Conservation (phyloP, 2,888 invertebrate species). For the Hyalella azteca region DNA sequence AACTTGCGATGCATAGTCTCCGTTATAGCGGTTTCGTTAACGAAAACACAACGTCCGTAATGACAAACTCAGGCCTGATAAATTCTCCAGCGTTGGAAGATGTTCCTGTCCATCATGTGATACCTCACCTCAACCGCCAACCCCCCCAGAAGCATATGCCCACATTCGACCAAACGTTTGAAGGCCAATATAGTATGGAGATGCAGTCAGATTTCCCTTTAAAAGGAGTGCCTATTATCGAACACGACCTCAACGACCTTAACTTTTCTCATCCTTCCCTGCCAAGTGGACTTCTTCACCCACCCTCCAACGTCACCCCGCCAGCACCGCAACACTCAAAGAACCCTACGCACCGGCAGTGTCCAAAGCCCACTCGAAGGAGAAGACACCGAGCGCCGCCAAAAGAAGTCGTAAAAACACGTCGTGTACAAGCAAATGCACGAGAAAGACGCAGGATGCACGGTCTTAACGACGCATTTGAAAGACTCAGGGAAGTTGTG, state of each 20-base stretch:
- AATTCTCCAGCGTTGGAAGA: neutral
- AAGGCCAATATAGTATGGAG: neutral
- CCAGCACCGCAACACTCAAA: constrained; percentile 5
- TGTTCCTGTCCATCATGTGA: too few relatives aligned
- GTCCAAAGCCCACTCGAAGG: neutral
- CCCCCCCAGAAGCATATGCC: too few relatives aligned
- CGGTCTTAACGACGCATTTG: constrained; percentile 77
- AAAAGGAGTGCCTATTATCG: neutral
- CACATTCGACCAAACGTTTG: neutral
- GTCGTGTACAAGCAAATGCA: constrained; percentile 67
- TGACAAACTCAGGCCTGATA: too few relatives aligned
- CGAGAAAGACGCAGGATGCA: constrained; percentile 77
- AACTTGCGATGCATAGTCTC: too few relatives aligned
- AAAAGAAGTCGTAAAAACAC: constrained; percentile 60
- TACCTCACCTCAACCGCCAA: too few relatives aligned
- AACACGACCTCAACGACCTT: neutral
- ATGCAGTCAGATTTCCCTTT: neutral
- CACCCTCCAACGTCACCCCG: too few relatives aligned
- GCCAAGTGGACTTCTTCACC: too few relatives aligned
- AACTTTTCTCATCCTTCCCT: too few relatives aligned
- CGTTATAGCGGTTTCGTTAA: too few relatives aligned
- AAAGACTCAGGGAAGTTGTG: constrained; percentile 74
- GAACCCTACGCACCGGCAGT: neutral
- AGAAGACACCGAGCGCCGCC: constrained; percentile 5
- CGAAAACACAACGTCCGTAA: too few relatives aligned